Evolutionary conservation across 2,113 vertebrate genomes (phyloP).

Genomic region (Coreoperca whiteheadi): DNA sequence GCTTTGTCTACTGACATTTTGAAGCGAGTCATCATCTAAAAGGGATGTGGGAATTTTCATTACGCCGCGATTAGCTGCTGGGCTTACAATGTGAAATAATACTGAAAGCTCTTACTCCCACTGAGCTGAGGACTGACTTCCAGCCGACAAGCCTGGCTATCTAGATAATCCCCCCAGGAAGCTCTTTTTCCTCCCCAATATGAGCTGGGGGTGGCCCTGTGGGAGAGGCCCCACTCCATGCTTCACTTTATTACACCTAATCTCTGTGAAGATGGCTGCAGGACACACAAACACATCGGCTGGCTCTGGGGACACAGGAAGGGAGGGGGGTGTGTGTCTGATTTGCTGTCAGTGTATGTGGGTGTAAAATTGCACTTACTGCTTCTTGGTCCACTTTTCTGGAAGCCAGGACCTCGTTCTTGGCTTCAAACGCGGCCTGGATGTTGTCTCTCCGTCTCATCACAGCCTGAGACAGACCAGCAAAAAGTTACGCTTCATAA

Average conservation of each 20-base stretch:
- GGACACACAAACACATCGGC: slow-evolving; percentile 37
- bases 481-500: neutral
- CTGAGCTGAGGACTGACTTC: slow-evolving; percentile 54
- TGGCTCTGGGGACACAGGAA: slow-evolving; percentile 3
- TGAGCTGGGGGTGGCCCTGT: slow-evolving; percentile 56
- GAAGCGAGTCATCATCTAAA: slow-evolving; percentile 37
- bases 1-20: slow-evolving; percentile 65
- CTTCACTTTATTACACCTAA: slow-evolving; percentile 77
- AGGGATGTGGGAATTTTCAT: slow-evolving; percentile 65
- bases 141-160: slow-evolving; percentile 62
- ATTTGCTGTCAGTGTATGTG: neutral
- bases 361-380: slow-evolving; percentile 83
- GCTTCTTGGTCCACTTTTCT: slow-evolving; percentile 87
- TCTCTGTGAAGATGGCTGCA: slow-evolving; percentile 55
- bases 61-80: slow-evolving; percentile 68
- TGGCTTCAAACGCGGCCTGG: slow-evolving; percentile 91
- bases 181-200: slow-evolving; percentile 45
- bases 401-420: slow-evolving; percentile 86
- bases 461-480: slow-evolving; percentile 84
- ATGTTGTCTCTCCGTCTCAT: slow-evolving; percentile 95
- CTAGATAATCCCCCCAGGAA: slow-evolving; percentile 74
- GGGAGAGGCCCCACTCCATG: slow-evolving; percentile 18
- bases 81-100: slow-evolving; percentile 70
- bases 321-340: neutral
- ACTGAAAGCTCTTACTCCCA: slow-evolving; percentile 66